These are phyloP conservation scores for Eurypyga helias DNA, from an alignment of 2,113 vertebrate genomes.

Conservation along the genomic window DNA sequence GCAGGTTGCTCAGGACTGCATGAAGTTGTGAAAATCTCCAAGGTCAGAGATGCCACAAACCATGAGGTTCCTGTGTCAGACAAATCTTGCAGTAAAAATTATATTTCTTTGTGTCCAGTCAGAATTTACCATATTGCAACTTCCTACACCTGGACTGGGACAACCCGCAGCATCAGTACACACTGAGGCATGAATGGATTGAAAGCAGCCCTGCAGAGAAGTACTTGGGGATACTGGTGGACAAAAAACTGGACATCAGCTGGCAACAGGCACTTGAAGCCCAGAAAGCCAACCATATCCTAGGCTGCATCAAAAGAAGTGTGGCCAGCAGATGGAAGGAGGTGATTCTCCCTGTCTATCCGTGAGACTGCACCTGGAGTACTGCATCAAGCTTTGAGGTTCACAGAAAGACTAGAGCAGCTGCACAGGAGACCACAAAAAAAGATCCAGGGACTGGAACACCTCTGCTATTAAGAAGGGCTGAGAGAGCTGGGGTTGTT, in stretches of 20 bases:
- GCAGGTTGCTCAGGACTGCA: not conserved
- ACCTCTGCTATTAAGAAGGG: not conserved
- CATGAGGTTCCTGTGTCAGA: not conserved
- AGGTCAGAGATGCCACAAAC: not conserved
- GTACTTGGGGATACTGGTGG: not conserved
- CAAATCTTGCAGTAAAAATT: not conserved
- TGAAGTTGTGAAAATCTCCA: not conserved
- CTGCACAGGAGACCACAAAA: not conserved
- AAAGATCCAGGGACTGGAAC: not conserved
- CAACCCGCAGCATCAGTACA: not conserved
- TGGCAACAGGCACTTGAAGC: fast-evolving
- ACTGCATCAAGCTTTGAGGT: not conserved
- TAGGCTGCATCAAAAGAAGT: not conserved
- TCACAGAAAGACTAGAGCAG: not conserved
- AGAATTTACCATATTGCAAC: not conserved
- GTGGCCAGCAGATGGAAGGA: not conserved
- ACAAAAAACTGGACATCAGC: not conserved
- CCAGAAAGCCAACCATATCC: not conserved
- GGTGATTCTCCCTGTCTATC: not conserved
- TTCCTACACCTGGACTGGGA: not conserved
- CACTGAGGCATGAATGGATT: not conserved
- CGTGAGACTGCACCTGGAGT: not conserved
- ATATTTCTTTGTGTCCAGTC: not conserved
- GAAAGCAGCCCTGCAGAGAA: not conserved
- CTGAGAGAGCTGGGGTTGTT: not conserved